These are phyloP conservation scores for Menidia beryllina DNA, from an alignment of 2,113 vertebrate genomes.

Conservation along the genomic window DNA sequence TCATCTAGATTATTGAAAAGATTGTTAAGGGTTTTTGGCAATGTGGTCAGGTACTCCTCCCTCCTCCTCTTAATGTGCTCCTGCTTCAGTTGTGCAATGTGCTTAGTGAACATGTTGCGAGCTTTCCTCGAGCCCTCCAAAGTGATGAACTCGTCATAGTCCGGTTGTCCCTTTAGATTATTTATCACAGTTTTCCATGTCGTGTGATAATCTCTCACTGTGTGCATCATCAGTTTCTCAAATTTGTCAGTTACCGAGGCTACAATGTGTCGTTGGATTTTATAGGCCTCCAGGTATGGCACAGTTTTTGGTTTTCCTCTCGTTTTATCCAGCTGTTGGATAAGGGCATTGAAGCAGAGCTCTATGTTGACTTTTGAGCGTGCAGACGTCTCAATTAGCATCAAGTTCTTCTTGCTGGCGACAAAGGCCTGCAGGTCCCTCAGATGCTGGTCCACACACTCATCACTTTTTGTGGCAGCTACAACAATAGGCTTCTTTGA, in stretches of 20 bases:
- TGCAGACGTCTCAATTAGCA: conserved; percentile 94
- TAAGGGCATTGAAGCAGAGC: conserved; percentile 93
- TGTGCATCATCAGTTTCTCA: conserved; percentile 92
- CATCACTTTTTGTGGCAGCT: conserved; percentile 97
- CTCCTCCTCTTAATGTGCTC: conserved; percentile 95
- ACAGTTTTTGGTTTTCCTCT: conserved; percentile 97
- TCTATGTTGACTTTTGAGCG: conserved; percentile 92
- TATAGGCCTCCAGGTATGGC: conserved; percentile 95
- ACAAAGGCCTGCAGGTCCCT: conserved; percentile 96
- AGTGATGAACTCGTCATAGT: conserved; percentile 96
- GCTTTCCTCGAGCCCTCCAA: conserved; percentile 96
- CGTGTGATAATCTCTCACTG: conserved; percentile 95
- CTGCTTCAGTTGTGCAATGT: conserved; percentile 95
- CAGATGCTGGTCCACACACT: conserved; percentile 96
- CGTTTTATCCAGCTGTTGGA: conserved; percentile 98
- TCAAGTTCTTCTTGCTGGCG: conserved; percentile 95
- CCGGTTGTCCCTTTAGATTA: conserved; percentile 92
- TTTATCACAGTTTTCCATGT: conserved; percentile 95
- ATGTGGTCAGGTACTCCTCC: conserved; percentile 95
- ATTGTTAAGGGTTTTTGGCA: conserved; percentile 94
- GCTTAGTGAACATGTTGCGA: conserved; percentile 93
- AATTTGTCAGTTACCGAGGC: conserved; percentile 93
- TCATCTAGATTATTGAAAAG: conserved; percentile 94
- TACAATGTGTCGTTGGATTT: conserved; percentile 92
- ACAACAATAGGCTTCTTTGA: conserved; percentile 96